phyloP scores from a whole-genome alignment of 2,888 invertebrate species.

The Sympetrum striolatum region DNA sequence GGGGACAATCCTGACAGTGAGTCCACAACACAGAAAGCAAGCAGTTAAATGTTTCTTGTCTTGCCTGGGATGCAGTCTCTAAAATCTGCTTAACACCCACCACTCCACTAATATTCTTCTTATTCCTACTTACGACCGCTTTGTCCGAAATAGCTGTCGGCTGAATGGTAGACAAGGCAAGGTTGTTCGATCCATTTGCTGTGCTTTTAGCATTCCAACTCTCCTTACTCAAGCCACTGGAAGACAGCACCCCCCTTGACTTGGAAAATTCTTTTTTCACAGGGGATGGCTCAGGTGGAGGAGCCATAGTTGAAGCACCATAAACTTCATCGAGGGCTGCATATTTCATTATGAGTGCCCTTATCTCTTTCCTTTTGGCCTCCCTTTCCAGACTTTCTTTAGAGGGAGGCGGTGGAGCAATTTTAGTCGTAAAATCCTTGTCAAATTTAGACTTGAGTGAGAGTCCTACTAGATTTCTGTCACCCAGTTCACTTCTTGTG shows the following conservation, averaged over 20 bases:
- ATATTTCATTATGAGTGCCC: conserved; percentile 82
- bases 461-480: background rate
- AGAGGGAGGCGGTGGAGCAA: conserved; percentile 64
- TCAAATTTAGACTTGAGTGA: background rate
- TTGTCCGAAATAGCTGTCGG: background rate
- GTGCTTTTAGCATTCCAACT: background rate
- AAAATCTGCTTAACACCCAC: background rate
- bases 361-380: conserved; percentile 82
- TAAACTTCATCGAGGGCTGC: conserved; percentile 78
- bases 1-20: background rate
- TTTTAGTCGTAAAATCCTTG: background rate
- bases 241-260: conserved; percentile 37
- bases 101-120: background rate
- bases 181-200: background rate
- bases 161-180: background rate
- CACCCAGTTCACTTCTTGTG: background rate
- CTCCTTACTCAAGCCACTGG: background rate
- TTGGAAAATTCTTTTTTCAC: background rate
- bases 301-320: conserved; percentile 58
- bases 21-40: background rate
- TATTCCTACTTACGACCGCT: conserved; percentile 32
- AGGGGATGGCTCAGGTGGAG: conserved; percentile 48
- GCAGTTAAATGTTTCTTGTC: background rate
- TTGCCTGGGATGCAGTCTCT: background rate
- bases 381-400: conserved; percentile 74